Conservation (phyloP, 2,888 invertebrate species). For the Ischnura elegans region DNA sequence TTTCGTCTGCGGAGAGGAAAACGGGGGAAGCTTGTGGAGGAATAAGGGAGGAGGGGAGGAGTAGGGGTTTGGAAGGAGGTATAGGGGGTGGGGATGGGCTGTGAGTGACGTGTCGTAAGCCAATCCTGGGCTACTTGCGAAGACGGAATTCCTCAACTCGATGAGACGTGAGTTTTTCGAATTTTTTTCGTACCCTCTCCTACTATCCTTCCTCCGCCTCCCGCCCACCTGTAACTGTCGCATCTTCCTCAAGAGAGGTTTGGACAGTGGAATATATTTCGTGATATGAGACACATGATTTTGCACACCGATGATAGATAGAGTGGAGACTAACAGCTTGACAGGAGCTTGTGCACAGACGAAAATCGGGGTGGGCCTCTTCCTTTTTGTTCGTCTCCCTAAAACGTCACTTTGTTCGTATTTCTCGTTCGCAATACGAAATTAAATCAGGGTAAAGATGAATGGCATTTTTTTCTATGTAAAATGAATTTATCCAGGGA, state of each 20-base stretch:
- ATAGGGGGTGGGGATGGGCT: not conserved
- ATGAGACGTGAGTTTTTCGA: constrained; percentile 18
- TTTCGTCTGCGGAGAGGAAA: not conserved
- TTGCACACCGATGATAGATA: constrained; percentile 47
- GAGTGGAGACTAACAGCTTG: not conserved
- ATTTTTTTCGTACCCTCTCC: not conserved
- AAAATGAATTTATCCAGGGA: not conserved
- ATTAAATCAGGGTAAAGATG: not conserved
- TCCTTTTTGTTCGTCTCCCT: not conserved
- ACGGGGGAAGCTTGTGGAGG: not conserved
- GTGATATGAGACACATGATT: constrained; percentile 45
- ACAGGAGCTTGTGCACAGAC: not conserved
- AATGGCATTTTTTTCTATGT: not conserved
- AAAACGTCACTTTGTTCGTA: not conserved
- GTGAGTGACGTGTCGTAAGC: constrained; percentile 36
- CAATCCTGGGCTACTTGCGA: constrained; percentile 51
- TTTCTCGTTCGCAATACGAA: not conserved
- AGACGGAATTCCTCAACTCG: constrained; percentile 42
- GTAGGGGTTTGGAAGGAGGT: not conserved
- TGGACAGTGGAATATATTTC: constrained; percentile 46
- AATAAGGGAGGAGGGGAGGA: not conserved
- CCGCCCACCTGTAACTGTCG: constrained; percentile 28
- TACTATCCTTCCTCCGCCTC: not conserved
- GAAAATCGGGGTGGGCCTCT: not conserved
- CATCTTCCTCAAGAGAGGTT: constrained; percentile 42